Percentiles rank a stretch among this genome's conserved stretches.
These are phyloP conservation scores for Spisula solida DNA, from an alignment of 2,888 invertebrate species.

Conservation along the genomic window DNA sequence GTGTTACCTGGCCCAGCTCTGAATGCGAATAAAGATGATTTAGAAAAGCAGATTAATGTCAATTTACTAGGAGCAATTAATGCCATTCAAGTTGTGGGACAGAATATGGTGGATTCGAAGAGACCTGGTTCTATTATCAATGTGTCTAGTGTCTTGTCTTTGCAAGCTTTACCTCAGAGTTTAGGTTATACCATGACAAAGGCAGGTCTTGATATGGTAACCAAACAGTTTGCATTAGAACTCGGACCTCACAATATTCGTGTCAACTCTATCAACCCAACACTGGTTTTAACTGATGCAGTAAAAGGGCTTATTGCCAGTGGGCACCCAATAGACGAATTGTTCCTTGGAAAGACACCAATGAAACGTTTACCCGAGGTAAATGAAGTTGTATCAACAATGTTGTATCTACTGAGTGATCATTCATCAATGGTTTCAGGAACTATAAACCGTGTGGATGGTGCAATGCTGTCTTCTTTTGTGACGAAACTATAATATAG, in stretches of 20 bases:
- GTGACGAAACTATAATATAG: slow-evolving; percentile 55
- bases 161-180: slow-evolving; percentile 90
- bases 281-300: slow-evolving; percentile 96
- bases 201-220: no score
- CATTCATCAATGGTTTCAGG: slow-evolving; percentile 64
- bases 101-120: no score
- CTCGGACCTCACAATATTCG: no score
- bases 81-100: slow-evolving; percentile 91
- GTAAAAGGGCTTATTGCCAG: slow-evolving; percentile 93
- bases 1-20: slow-evolving; percentile 91
- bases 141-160: slow-evolving; percentile 92
- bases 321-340: slow-evolving; percentile 91
- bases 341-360: slow-evolving; percentile 93
- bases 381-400: slow-evolving; percentile 57
- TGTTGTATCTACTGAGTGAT: slow-evolving; percentile 66
- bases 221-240: no score
- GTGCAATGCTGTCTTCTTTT: no score
- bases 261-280: slow-evolving; percentile 97
- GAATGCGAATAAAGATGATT: slow-evolving; percentile 90
- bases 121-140: no score
- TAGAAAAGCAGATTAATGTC: slow-evolving; percentile 91
- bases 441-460: no score
- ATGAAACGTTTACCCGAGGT: slow-evolving; percentile 91
- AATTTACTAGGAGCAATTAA: no score
- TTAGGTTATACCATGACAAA: slow-evolving; percentile 94